These are phyloP conservation scores for Hydrochoerus hydrochaeris DNA, from an alignment of 2,113 vertebrate species.

Conservation along the genomic window DNA sequence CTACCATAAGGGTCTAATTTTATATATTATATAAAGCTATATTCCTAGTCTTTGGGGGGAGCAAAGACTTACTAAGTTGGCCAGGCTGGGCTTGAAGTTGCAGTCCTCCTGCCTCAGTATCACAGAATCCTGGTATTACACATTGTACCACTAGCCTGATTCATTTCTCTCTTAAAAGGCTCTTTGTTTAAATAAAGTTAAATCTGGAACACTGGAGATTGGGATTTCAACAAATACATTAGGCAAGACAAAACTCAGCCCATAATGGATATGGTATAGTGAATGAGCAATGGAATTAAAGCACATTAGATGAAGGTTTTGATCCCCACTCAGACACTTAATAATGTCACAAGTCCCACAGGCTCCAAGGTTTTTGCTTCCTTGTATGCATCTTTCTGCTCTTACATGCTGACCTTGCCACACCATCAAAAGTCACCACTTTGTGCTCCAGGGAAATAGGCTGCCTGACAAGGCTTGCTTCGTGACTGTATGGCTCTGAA, in stretches of 20 bases:
- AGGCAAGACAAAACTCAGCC: background rate
- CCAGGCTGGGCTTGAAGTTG: background rate
- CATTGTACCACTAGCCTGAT: background rate
- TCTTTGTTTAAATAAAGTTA: background rate
- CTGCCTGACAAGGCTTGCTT: background rate
- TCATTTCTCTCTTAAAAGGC: background rate
- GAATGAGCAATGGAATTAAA: background rate
- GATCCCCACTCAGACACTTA: background rate
- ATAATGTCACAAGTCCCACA: background rate
- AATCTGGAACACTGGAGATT: background rate
- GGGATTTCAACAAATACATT: background rate
- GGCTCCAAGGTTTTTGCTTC: background rate
- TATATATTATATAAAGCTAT: background rate
- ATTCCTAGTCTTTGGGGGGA: background rate
- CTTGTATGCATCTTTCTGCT: background rate
- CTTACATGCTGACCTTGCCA: too few relatives aligned
- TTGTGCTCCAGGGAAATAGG: background rate
- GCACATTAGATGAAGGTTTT: background rate
- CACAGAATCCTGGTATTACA: background rate
- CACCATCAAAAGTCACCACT: background rate
- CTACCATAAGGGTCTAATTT: background rate
- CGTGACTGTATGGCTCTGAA: background rate
- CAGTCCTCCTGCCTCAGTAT: background rate
- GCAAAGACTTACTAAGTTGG: background rate
- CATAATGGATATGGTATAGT: background rate